Conservation (phyloP, 2,888 invertebrate species). For the Xylota segnis region DNA sequence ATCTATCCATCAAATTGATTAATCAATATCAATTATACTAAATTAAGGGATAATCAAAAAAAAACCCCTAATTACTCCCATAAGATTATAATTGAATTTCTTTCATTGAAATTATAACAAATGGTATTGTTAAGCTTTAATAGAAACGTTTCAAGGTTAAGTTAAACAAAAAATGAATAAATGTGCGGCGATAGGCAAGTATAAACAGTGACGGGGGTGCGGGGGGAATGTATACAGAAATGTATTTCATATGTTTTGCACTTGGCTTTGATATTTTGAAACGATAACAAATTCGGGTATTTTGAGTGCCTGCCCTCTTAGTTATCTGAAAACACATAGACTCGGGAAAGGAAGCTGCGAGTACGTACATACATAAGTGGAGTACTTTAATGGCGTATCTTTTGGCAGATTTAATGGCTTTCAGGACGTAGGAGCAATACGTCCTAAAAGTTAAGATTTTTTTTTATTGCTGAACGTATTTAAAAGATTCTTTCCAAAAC, state of each 20-base stretch:
- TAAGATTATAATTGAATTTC: constrained; percentile 17
- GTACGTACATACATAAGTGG: no score
- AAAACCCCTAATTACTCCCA: neutral
- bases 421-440: no score
- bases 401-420: no score
- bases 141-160: neutral
- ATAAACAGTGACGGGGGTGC: neutral
- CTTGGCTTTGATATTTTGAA: neutral
- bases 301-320: neutral
- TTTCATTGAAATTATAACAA: neutral
- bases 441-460: no score
- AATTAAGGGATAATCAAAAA: constrained; percentile 8
- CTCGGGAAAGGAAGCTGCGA: neutral
- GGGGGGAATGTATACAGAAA: neutral
- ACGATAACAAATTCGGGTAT: neutral
- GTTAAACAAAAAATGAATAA: neutral
- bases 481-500: no score
- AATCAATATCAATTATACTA: constrained; percentile 39
- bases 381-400: no score
- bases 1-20: constrained; percentile 34
- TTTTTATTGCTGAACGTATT: no score
- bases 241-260: no score
- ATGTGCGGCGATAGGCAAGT: neutral
- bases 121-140: neutral
- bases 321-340: neutral